These are phyloP conservation scores for Hedya salicella DNA, from an alignment of 2,888 invertebrate genomes.

Conservation along the genomic window DNA sequence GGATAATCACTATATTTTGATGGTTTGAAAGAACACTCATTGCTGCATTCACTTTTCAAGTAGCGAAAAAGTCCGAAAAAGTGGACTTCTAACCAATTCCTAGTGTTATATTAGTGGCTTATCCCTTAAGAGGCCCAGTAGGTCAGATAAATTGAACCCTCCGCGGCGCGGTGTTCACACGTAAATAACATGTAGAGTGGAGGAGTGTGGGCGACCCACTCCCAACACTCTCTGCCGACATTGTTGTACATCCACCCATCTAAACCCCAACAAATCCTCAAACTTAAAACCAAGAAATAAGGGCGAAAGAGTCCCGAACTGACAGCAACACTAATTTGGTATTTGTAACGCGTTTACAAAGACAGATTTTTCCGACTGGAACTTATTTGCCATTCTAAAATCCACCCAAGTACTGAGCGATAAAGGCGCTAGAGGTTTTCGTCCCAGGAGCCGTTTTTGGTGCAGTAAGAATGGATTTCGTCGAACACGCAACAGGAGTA, in stretches of 20 bases:
- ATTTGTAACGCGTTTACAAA: constrained; percentile 62
- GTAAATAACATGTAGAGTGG: constrained; percentile 83
- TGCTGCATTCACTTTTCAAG: not conserved
- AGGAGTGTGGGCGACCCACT: constrained; percentile 65
- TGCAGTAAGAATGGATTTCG: constrained; percentile 73
- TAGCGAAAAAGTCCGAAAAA: constrained; percentile 1
- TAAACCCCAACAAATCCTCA: constrained; percentile 45
- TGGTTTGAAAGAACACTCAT: too few relatives aligned
- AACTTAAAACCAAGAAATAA: constrained; percentile 54
- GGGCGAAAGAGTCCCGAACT: constrained; percentile 32
- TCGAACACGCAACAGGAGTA: constrained; percentile 78
- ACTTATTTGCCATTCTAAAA: constrained; percentile 14
- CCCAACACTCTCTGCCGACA: constrained; percentile 52
- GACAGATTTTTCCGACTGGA: constrained; percentile 52
- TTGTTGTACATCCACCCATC: constrained; percentile 40
- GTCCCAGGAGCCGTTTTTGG: constrained; percentile 48
- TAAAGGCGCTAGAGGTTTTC: constrained; percentile 44
- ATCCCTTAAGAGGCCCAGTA: constrained; percentile 74
- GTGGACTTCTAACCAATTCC: constrained; percentile 68
- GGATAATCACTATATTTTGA: too few relatives aligned
- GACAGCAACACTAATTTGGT: constrained; percentile 48
- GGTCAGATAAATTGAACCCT: constrained; percentile 85
- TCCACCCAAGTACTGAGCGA: constrained; percentile 10
- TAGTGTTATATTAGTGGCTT: constrained; percentile 77
- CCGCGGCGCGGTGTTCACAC: constrained; percentile 82